A percentile compares a stretch with the other conserved stretches of the same genome.
Conservation (phyloP, 1,140 invertebrate species). For the Listronotus bonariensis region DNA sequence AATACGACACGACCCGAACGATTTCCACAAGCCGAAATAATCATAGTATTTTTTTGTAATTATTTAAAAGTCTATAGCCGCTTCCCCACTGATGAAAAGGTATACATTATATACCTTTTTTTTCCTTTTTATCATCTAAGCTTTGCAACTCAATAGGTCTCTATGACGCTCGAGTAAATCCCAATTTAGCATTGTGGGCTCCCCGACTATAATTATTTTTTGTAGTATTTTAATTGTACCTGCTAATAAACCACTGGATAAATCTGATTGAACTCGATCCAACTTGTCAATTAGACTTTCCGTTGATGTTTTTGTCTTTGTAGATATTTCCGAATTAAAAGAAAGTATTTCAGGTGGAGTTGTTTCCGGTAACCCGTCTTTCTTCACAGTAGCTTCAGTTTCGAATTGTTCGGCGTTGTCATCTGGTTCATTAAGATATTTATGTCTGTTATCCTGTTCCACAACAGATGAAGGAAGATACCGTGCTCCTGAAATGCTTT, state of each 20-base stretch:
- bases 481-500: slow-evolving; percentile 79
- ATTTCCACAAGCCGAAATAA: too few species aligned
- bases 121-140: too few species aligned
- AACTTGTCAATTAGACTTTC: slow-evolving; percentile 85
- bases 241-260: slow-evolving; percentile 74
- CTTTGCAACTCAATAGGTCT: too few species aligned
- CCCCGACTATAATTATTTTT: too few species aligned
- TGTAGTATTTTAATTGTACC: slow-evolving; percentile 54
- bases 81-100: too few species aligned
- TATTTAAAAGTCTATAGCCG: too few species aligned
- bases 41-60: too few species aligned
- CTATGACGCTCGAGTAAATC: too few species aligned
- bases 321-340: slow-evolving; percentile 49
- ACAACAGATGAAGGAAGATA: slow-evolving; percentile 76
- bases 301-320: slow-evolving; percentile 62
- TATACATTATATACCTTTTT: too few species aligned
- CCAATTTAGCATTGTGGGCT: too few species aligned
- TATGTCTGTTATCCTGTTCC: slow-evolving; percentile 67
- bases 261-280: slow-evolving; percentile 79
- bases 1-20: too few species aligned
- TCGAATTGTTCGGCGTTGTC: slow-evolving; percentile 29
- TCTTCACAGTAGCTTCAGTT: slow-evolving; percentile 27
- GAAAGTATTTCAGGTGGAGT: slow-evolving; percentile 14
- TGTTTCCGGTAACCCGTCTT: slow-evolving; percentile 6
- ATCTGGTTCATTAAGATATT: slow-evolving; percentile 49